Conservation (phyloP, 2,888 invertebrate species). For the Corbicula japonica region DNA sequence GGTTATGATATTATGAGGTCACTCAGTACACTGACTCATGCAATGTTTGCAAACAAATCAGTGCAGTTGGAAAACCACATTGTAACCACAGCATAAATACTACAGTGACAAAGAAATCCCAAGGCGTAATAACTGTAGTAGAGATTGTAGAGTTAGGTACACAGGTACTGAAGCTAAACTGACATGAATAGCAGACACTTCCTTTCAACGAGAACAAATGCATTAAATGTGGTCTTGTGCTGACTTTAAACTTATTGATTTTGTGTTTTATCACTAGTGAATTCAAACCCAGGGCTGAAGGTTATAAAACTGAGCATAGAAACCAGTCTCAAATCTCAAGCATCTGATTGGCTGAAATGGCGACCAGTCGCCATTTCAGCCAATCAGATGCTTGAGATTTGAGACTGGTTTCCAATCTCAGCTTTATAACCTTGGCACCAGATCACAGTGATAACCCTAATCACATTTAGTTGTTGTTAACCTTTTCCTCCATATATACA, state of each 20-base stretch:
- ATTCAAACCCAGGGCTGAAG: neutral
- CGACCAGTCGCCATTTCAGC: neutral
- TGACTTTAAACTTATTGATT: neutral
- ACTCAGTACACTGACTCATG: constrained; percentile 24
- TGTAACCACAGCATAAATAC: neutral
- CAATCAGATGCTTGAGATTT: neutral
- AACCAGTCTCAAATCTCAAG: neutral
- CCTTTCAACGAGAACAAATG: too few species aligned
- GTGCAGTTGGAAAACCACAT: neutral
- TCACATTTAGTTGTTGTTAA: too few species aligned
- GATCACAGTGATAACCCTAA: too few species aligned
- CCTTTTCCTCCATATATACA: too few species aligned
- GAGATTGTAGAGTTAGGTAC: neutral
- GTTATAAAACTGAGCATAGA: neutral
- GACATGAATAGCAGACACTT: too few species aligned
- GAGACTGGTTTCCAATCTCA: too few species aligned
- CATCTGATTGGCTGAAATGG: neutral
- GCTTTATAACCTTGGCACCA: too few species aligned
- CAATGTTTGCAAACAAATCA: constrained; percentile 36
- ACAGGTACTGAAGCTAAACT: too few species aligned
- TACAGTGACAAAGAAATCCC: too few species aligned
- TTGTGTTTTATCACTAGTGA: neutral
- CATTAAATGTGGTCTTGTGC: neutral
- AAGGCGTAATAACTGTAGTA: too few species aligned
- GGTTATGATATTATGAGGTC: constrained; percentile 7